Percentiles rank a stretch among this genome's conserved stretches.
These are phyloP conservation scores for Seira sanloemensis DNA, from an alignment of 2,888 invertebrate genomes.

Conservation along the genomic window DNA sequence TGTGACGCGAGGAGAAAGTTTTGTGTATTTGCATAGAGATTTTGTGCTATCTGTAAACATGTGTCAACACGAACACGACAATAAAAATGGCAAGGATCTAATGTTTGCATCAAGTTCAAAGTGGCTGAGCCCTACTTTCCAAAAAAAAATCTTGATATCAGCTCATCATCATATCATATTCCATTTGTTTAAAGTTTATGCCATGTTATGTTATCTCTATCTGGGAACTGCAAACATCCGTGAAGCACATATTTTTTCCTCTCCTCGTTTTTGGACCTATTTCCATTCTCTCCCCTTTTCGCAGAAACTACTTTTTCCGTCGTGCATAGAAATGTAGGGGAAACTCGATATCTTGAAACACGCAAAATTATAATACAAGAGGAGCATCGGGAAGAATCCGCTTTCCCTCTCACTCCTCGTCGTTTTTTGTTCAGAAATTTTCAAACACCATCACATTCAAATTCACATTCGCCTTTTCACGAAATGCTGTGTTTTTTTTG, in stretches of 20 bases:
- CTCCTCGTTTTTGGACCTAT: neutral
- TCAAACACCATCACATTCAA: neutral
- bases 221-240: neutral
- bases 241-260: neutral
- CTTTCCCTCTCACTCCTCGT: neutral
- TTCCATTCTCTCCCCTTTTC: neutral
- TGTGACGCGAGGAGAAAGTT: no score
- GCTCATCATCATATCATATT: neutral
- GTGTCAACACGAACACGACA: no score
- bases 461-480: neutral
- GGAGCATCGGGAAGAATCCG: neutral
- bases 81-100: no score
- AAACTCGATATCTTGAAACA: neutral
- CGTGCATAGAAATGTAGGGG: neutral
- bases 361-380: neutral
- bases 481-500: neutral
- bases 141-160: neutral
- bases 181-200: no score
- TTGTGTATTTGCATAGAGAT: no score
- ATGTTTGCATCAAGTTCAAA: no score
- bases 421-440: neutral
- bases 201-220: neutral
- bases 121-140: no score
- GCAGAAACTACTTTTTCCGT: neutral
- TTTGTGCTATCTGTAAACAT: no score